These are phyloP conservation scores for Nemopilema nomurai DNA, from an alignment of 30 jellyfish, hydroid and myxozoan species.

Conservation along the genomic window DNA sequence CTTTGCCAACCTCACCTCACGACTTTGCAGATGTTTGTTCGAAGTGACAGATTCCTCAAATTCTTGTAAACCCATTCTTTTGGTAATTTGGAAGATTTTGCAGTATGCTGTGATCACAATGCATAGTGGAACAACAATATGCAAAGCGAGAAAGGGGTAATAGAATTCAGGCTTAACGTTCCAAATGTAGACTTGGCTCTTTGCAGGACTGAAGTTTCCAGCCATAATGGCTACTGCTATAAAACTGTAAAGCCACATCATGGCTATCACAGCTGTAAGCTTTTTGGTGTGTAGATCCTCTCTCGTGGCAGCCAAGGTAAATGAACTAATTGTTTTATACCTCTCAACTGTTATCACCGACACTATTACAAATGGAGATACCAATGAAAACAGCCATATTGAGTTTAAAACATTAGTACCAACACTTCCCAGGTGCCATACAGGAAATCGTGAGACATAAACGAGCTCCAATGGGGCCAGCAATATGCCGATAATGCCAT, in stretches of 20 bases:
- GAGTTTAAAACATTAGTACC: slow-evolving; percentile 66
- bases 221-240: slow-evolving; percentile 60
- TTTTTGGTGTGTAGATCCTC: not conserved
- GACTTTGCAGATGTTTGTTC: not conserved
- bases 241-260: slow-evolving; percentile 59
- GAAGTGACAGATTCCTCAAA: slow-evolving; percentile 6
- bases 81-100: slow-evolving; percentile 30
- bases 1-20: slow-evolving; percentile 71
- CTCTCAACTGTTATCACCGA: slow-evolving; percentile 71
- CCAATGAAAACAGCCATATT: slow-evolving; percentile 71
- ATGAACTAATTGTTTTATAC: slow-evolving; percentile 46
- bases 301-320: slow-evolving; percentile 11
- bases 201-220: slow-evolving; percentile 27
- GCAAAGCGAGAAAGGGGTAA: slow-evolving; percentile 73
- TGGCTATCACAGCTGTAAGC: not conserved
- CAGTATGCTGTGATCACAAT: slow-evolving; percentile 24
- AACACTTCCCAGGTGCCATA: slow-evolving; percentile 52
- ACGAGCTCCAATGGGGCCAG: slow-evolving; percentile 58
- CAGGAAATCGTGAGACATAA: slow-evolving; percentile 54
- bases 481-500: slow-evolving; percentile 35
- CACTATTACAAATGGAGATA: slow-evolving; percentile 65
- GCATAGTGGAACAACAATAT: slow-evolving; percentile 52
- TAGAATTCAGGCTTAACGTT: slow-evolving; percentile 40
- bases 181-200: slow-evolving; percentile 50
- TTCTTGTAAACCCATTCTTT: not conserved